These are phyloP conservation scores for Molorchus minor DNA, from an alignment of 2,888 invertebrate genomes.

Conservation along the genomic window DNA sequence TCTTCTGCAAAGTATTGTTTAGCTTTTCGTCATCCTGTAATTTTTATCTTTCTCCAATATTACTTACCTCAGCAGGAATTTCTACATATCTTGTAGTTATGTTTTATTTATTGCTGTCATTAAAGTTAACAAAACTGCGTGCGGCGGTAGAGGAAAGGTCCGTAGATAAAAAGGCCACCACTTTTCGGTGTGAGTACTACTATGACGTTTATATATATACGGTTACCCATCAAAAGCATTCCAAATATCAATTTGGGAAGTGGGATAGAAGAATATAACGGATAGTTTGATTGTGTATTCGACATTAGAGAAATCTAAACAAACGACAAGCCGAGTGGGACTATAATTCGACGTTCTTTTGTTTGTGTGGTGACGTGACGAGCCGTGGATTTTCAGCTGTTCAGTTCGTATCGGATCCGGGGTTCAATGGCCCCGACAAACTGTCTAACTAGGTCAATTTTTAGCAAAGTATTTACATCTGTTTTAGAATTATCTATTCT, in stretches of 20 bases:
- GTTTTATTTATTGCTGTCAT: too few species aligned
- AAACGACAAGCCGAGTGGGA: conserved; percentile 30
- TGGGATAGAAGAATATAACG: conserved; percentile 29
- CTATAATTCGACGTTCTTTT: conserved; percentile 30
- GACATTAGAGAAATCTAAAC: conserved; percentile 37
- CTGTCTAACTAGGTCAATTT: conserved; percentile 51
- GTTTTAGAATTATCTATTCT: conserved; percentile 44
- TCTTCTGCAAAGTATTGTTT: too few species aligned
- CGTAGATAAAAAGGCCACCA: too few species aligned
- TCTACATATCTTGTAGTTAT: too few species aligned
- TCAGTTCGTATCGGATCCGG: conserved; percentile 31
- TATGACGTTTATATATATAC: conserved; percentile 27
- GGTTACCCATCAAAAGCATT: conserved; percentile 19
- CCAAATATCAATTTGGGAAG: conserved; percentile 30
- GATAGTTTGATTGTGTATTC: conserved; percentile 29
- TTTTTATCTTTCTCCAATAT: too few species aligned
- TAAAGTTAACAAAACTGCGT: too few species aligned
- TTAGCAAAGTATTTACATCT: conserved; percentile 50
- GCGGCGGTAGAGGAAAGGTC: too few species aligned
- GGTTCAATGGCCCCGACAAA: conserved; percentile 43
- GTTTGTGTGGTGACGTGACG: conserved; percentile 27
- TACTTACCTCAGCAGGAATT: too few species aligned
- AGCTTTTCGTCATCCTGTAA: too few species aligned
- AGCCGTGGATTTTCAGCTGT: conserved; percentile 43
- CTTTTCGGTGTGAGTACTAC: conserved; percentile 26